phyloP scores from a whole-genome alignment of 2,797 vertebrate genomes.

The Catamblyrhynchus diadema region DNA sequence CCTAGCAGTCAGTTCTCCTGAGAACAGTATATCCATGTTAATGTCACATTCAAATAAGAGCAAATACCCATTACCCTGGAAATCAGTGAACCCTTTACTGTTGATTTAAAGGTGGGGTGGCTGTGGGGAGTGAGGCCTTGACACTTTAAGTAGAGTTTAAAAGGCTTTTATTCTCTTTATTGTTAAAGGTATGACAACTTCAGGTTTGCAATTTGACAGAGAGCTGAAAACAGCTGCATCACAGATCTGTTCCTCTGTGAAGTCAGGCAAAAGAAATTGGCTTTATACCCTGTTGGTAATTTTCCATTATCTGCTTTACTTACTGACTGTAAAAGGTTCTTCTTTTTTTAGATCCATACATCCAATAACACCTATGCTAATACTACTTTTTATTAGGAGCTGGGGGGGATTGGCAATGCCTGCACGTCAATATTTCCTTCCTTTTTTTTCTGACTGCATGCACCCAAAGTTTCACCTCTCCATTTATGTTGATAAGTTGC shows the following conservation, averaged over 20 bases:
- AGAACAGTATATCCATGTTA: constrained; percentile 61
- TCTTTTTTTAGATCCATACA: neutral
- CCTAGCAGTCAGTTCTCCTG: constrained; percentile 35
- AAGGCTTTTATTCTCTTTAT: constrained; percentile 50
- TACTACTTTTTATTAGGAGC: neutral
- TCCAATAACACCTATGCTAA: neutral
- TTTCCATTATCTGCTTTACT: constrained; percentile 30
- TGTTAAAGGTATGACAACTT: constrained; percentile 24
- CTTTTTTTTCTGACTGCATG: neutral
- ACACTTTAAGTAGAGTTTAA: constrained; percentile 52
- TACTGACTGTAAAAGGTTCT: neutral
- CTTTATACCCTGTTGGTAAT: neutral
- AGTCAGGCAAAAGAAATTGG: constrained; percentile 8
- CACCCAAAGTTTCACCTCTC: neutral
- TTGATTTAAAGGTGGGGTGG: constrained; percentile 52
- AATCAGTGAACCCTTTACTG: constrained; percentile 52
- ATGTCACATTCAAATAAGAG: constrained; percentile 63
- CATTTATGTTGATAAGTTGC: neutral
- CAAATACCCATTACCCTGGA: constrained; percentile 44
- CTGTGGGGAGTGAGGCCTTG: neutral
- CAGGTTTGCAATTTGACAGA: neutral
- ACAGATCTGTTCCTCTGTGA: neutral
- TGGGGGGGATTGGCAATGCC: neutral
- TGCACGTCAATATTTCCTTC: neutral
- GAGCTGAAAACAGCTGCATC: constrained; percentile 28